These are phyloP conservation scores for Drosophila nr. fundita DNA, from an alignment of 2,888 invertebrate species.

Conservation along the genomic window DNA sequence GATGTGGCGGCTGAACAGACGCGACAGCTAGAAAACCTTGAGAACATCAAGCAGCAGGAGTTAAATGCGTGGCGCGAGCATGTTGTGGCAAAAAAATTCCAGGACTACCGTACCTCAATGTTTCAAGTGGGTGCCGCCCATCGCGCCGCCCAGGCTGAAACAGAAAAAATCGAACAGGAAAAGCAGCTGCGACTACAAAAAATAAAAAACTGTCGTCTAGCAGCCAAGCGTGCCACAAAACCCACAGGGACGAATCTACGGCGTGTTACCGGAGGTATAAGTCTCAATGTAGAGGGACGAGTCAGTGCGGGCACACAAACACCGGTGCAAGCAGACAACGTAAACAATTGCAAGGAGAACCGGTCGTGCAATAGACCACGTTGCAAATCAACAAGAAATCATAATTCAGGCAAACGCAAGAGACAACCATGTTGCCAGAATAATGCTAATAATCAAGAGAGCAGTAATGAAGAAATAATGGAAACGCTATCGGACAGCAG, in stretches of 20 bases:
- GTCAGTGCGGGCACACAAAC: constrained; percentile 66
- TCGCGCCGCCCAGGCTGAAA: constrained; percentile 76
- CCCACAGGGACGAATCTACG: constrained; percentile 12
- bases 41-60: constrained; percentile 86
- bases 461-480: constrained; percentile 21
- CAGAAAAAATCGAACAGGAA: constrained; percentile 39
- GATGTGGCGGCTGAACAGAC: constrained; percentile 86
- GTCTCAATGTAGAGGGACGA: constrained; percentile 52
- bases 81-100: constrained; percentile 84
- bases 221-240: constrained; percentile 23
- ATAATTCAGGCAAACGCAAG: constrained; percentile 27
- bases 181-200: constrained; percentile 46
- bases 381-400: constrained; percentile 9
- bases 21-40: constrained; percentile 85
- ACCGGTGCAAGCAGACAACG: constrained; percentile 18
- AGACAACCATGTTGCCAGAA: constrained; percentile 3
- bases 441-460: not conserved
- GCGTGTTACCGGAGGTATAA: constrained; percentile 11
- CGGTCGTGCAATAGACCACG: constrained; percentile 11
- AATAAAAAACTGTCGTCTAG: constrained; percentile 46
- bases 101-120: constrained; percentile 77
- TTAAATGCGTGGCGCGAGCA: constrained; percentile 86
- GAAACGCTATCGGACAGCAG: constrained; percentile 26
- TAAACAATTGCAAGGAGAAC: constrained; percentile 49
- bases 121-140: constrained; percentile 83